Percentiles rank a stretch among this genome's conserved stretches.
phyloP scores from a whole-genome alignment of 2,888 invertebrate species.

The Eucera pruinosa region DNA sequence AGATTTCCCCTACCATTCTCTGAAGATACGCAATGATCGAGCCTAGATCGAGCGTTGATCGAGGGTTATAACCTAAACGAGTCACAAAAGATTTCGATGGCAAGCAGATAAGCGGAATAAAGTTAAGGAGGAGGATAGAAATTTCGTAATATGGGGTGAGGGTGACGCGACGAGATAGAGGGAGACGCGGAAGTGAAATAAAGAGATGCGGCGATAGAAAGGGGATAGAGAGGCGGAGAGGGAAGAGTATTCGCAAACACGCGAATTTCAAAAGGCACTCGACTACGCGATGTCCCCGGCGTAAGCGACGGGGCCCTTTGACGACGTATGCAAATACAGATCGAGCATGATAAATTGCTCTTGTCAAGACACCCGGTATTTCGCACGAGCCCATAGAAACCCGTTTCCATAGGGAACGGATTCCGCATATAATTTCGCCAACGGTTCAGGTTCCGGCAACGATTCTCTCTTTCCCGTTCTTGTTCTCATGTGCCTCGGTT shows the following conservation, averaged over 20 bases:
- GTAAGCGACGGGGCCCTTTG: slow-evolving; percentile 81
- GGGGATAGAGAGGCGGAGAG: slow-evolving; percentile 38
- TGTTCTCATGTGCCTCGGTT: not conserved
- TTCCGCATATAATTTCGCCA: slow-evolving; percentile 79
- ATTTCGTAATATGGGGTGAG: slow-evolving; percentile 34
- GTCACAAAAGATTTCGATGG: slow-evolving; percentile 13
- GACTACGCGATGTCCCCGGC: slow-evolving; percentile 83
- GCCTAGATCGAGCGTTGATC: not conserved
- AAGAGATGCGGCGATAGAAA: slow-evolving; percentile 52
- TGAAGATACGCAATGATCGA: slow-evolving; percentile 5
- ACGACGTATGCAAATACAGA: slow-evolving; percentile 84
- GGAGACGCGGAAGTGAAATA: slow-evolving; percentile 53
- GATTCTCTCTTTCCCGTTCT: slow-evolving; percentile 15
- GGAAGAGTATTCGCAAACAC: slow-evolving; percentile 83
- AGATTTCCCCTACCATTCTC: not conserved
- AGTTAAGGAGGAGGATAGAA: slow-evolving; percentile 44
- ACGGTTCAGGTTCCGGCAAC: slow-evolving; percentile 73
- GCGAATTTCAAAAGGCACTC: slow-evolving; percentile 84
- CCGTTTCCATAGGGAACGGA: slow-evolving; percentile 78
- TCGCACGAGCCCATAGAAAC: slow-evolving; percentile 83
- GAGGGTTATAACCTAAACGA: not conserved
- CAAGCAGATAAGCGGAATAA: slow-evolving; percentile 42
- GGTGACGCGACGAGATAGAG: slow-evolving; percentile 9
- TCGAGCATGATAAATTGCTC: slow-evolving; percentile 84
- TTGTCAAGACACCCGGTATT: slow-evolving; percentile 84